phyloP scores from a whole-genome alignment of 2,797 vertebrate genomes.

The Chrysocyon brachyurus region DNA sequence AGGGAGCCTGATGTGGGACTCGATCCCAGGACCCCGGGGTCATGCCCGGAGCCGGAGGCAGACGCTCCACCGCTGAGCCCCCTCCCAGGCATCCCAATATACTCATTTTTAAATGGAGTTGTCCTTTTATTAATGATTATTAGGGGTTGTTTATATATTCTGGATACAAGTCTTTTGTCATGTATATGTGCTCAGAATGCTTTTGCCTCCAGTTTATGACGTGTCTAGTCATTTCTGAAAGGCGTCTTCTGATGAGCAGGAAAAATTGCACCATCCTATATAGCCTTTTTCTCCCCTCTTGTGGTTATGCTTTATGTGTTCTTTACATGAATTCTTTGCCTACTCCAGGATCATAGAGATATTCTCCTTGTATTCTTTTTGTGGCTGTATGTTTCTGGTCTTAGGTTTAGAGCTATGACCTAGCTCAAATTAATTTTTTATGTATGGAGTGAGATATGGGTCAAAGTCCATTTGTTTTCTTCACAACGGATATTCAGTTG shows the following conservation, averaged over 20 bases:
- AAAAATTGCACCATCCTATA: background rate
- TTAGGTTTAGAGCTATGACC: background rate
- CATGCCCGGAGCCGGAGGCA: no score
- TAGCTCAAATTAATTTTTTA: background rate
- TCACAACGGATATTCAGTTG: background rate
- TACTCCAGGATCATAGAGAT: background rate
- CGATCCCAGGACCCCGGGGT: no score
- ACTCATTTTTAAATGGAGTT: background rate
- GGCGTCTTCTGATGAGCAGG: background rate
- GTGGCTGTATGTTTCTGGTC: background rate
- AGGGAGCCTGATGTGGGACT: no score
- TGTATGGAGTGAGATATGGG: background rate
- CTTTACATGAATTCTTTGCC: constrained; percentile 16
- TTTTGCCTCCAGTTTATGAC: background rate
- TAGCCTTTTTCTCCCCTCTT: background rate
- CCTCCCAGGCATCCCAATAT: background rate
- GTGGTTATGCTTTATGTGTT: background rate
- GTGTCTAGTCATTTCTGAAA: constrained; percentile 36
- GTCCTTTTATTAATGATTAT: background rate
- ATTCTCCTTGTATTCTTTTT: background rate
- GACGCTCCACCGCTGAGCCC: no score
- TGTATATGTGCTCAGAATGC: background rate
- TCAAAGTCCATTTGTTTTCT: background rate
- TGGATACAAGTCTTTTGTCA: background rate
- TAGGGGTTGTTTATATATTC: background rate